Evolutionary conservation across 1,140 invertebrate genomes (phyloP).

Genomic region (Bactericera cockerelli): DNA sequence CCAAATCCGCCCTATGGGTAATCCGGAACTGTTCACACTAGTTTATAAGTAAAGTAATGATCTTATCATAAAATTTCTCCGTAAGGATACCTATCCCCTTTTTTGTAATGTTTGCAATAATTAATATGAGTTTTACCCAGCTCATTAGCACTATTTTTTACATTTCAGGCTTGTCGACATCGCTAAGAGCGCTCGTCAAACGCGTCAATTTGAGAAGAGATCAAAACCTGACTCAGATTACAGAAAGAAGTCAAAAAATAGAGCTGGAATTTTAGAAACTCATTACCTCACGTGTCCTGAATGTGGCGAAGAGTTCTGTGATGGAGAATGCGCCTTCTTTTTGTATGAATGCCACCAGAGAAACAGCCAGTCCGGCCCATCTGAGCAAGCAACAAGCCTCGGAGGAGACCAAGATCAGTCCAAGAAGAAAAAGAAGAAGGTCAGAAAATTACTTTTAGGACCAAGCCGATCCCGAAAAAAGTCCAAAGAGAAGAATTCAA

Average conservation of each 20-base stretch:
- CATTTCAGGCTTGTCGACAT: conserved; percentile 46
- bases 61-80: too few relatives aligned
- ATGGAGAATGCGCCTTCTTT: conserved; percentile 38
- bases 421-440: conserved; percentile 3
- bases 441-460: neutral
- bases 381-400: neutral
- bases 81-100: too few relatives aligned
- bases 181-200: conserved; percentile 56
- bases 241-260: conserved; percentile 53
- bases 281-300: conserved; percentile 53
- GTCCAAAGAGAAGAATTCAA: neutral
- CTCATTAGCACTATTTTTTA: too few relatives aligned
- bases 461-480: neutral
- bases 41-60: too few relatives aligned
- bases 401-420: neutral
- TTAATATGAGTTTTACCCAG: too few relatives aligned
- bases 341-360: conserved; percentile 32
- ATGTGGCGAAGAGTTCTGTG: conserved; percentile 73
- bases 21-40: too few relatives aligned
- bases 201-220: conserved; percentile 44
- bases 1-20: too few relatives aligned
- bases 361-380: neutral
- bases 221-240: conserved; percentile 29
- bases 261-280: conserved; percentile 59
- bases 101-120: too few relatives aligned